phyloP scores from a whole-genome alignment of 2,113 vertebrate species.

The Sinocyclocheilus grahami region DNA sequence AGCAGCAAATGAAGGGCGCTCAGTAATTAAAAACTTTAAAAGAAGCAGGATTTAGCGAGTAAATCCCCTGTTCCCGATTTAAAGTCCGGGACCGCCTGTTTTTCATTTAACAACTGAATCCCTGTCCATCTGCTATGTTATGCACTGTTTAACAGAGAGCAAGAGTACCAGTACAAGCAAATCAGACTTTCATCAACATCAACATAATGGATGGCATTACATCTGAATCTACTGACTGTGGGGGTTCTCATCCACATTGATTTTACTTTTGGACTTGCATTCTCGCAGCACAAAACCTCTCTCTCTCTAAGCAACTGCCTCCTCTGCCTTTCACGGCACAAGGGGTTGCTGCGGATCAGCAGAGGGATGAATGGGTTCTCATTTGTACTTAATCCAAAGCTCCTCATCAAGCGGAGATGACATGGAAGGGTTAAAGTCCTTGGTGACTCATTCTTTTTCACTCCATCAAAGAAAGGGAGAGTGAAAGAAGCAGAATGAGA shows the following conservation, averaged over 20 bases:
- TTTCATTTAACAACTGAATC: constrained; percentile 66
- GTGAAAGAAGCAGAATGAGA: background rate
- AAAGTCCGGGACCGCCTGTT: constrained; percentile 63
- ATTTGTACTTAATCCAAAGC: constrained; percentile 71
- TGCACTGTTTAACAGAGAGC: constrained; percentile 30
- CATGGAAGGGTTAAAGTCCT: constrained; percentile 65
- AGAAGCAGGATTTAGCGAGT: constrained; percentile 67
- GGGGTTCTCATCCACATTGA: constrained; percentile 8
- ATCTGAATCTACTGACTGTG: background rate
- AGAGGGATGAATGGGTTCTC: constrained; percentile 59
- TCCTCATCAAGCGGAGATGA: constrained; percentile 57
- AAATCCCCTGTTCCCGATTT: constrained; percentile 71
- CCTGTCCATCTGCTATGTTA: constrained; percentile 65
- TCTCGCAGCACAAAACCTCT: constrained; percentile 62
- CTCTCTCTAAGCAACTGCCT: constrained; percentile 42
- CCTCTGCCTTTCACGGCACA: constrained; percentile 37
- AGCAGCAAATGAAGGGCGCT: background rate
- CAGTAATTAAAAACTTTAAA: constrained; percentile 67
- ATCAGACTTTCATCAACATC: constrained; percentile 16
- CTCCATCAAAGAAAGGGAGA: constrained; percentile 21
- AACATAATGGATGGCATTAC: constrained; percentile 4
- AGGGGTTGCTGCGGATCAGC: constrained; percentile 35
- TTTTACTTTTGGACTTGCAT: constrained; percentile 62
- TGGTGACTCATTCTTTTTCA: constrained; percentile 28
- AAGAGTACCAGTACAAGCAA: constrained; percentile 17